These are phyloP conservation scores for Platichthys flesus DNA, from an alignment of 2,113 vertebrate genomes.

Conservation along the genomic window DNA sequence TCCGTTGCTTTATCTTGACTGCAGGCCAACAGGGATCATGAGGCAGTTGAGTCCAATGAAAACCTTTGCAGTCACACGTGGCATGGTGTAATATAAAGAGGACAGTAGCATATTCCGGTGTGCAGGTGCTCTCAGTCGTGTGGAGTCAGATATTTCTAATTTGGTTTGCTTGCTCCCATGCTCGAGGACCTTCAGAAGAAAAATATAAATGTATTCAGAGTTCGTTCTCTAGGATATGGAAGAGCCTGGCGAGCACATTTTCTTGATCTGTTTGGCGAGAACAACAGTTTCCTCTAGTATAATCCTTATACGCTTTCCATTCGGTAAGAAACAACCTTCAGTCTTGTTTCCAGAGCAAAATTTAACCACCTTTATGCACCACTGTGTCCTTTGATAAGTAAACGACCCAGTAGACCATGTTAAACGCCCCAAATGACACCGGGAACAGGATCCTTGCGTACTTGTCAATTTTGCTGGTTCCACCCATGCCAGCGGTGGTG, in stretches of 20 bases:
- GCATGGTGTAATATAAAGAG: constrained; percentile 55
- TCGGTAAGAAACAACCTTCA: constrained; percentile 20
- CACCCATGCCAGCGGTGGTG: constrained; percentile 82
- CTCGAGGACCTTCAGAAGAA: constrained; percentile 52
- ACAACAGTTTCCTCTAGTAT: constrained; percentile 38
- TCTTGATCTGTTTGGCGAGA: constrained; percentile 40
- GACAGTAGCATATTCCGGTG: constrained; percentile 51
- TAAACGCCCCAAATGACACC: constrained; percentile 97
- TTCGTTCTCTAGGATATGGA: constrained; percentile 33
- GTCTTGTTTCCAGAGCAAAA: neutral
- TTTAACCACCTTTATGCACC: constrained; percentile 89
- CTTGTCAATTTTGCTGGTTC: constrained; percentile 99
- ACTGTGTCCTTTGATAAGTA: constrained; percentile 98
- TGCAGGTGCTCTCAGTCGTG: constrained; percentile 44
- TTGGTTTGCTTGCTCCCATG: constrained; percentile 54
- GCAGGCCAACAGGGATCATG: constrained; percentile 47
- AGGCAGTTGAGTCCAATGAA: constrained; percentile 45
- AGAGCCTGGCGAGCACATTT: constrained; percentile 37
- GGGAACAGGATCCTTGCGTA: constrained; percentile 99
- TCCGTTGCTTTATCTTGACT: constrained; percentile 46
- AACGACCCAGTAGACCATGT: constrained; percentile 99
- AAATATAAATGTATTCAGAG: constrained; percentile 37
- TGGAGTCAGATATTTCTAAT: constrained; percentile 55
- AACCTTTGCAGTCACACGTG: constrained; percentile 40
- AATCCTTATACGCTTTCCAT: constrained; percentile 35